Conservation (phyloP, 2,888 invertebrate species). For the Troides oblongomaculatus region DNA sequence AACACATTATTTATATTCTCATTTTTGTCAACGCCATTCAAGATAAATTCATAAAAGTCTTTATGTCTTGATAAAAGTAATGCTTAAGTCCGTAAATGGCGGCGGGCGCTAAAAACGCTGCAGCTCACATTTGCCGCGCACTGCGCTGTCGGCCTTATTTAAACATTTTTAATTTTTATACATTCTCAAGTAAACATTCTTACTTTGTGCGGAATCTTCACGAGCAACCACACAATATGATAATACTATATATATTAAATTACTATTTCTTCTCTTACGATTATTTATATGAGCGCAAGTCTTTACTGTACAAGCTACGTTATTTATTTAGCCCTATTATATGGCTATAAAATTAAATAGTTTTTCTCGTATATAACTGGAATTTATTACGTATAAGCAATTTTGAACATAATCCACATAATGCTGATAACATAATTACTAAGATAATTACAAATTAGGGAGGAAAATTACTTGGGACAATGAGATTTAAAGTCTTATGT, state of each 20-base stretch:
- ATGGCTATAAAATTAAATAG: neutral
- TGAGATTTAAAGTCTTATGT: too few relatives aligned
- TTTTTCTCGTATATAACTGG: neutral
- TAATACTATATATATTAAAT: slow-evolving; percentile 10
- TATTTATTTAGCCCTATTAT: neutral
- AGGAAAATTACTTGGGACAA: too few relatives aligned
- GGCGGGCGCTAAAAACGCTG: slow-evolving; percentile 51
- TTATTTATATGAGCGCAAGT: too few relatives aligned
- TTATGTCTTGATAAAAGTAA: slow-evolving; percentile 79
- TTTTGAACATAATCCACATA: too few relatives aligned
- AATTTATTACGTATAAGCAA: neutral
- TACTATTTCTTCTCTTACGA: neutral
- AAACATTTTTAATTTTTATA: slow-evolving; percentile 26
- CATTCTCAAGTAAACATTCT: slow-evolving; percentile 16
- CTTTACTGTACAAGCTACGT: too few relatives aligned
- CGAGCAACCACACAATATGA: slow-evolving; percentile 6
- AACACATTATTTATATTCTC: slow-evolving; percentile 77
- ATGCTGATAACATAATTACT: too few relatives aligned
- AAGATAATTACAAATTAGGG: too few relatives aligned
- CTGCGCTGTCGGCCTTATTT: slow-evolving; percentile 31
- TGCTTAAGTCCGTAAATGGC: slow-evolving; percentile 71
- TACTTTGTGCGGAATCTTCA: slow-evolving; percentile 10
- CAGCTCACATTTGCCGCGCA: slow-evolving; percentile 52
- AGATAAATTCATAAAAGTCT: slow-evolving; percentile 75
- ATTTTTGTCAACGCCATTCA: slow-evolving; percentile 79